Base-by-base conservation (phyloP, 2,113 vertebrate species). In the Carassius carassius region DNA sequence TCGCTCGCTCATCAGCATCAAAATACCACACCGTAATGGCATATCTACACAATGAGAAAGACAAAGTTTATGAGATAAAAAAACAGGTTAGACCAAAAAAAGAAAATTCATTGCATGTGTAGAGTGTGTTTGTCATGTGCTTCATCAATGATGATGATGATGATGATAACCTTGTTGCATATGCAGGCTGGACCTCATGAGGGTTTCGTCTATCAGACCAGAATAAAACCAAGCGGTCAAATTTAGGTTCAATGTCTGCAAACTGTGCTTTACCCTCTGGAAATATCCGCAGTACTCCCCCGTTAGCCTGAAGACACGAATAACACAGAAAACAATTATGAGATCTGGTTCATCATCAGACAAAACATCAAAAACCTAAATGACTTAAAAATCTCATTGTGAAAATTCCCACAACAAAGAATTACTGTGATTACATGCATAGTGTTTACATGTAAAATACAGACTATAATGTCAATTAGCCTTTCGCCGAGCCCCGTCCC, bases 1-100 rank as follows among this genome's bases (percentile, higher is more conserved):
- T 93, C 70, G 97, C 97, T 92, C 97, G 94, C 91, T 99, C 98
- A 86, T 98, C 96, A 92, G 96, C 97, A 88, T 99, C 97, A 92
- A 99, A 99, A 97, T 99, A 99, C 97, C 98, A 99, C 87, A 99
- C 97, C 9, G 97, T 98, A 94, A 99, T 99, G 94, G 98, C 98
- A 96, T 99, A 99, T 95, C 98, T 99, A 91, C 35, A 63, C 12
- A 63, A 60, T 10, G 54, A 8, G 17, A 23, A 17, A 60, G 12
- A 75, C 21, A 74, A 75, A 1, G 69, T n/a, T 72, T 70, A 41
- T 37, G 35, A 21, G 35, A 11, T 37, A 75, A 35, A 3, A 56
- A 12, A 29, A 13, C 29, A 5, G 37, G 19, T 12, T 7, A 14
- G 47, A 49, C 47, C 47, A 49, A 49, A 49, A 49, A 49, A 51